Percentiles rank a stretch among this genome's conserved stretches.
These are phyloP conservation scores for Halichondria panicea DNA, from an alignment of 37 sponge, comb jelly and placozoan genomes.

Conservation along the genomic window DNA sequence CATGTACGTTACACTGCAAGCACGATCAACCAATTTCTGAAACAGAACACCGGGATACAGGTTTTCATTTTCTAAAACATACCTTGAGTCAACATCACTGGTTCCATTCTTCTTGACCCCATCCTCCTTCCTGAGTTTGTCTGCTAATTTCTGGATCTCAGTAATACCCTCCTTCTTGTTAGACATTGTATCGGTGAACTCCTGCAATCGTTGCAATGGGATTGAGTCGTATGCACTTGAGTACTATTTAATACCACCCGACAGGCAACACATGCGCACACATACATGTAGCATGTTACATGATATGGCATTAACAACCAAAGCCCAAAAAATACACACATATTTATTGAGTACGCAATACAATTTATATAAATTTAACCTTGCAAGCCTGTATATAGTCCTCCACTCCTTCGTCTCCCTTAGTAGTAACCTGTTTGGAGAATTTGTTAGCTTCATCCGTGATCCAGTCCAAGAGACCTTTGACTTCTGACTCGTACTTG, in stretches of 20 bases:
- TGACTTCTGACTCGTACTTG: constrained; percentile 48
- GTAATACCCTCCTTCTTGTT: constrained; percentile 25
- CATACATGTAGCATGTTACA: background rate
- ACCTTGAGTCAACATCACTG: constrained; percentile 66
- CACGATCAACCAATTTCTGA: background rate
- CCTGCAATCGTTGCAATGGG: too few relatives aligned
- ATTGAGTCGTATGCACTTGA: too few relatives aligned
- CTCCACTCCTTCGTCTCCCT: constrained; percentile 64
- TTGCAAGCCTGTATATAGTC: constrained; percentile 67
- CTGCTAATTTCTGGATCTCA: constrained; percentile 26
- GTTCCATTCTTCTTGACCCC: constrained; percentile 75
- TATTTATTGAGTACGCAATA: background rate
- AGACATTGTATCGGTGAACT: constrained; percentile 35
- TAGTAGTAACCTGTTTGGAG: constrained; percentile 46
- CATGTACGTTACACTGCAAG: background rate
- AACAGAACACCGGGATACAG: background rate
- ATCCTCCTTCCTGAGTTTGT: constrained; percentile 36
- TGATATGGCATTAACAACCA: background rate
- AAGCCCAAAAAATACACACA: background rate
- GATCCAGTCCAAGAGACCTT: constrained; percentile 64
- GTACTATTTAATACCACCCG: too few relatives aligned
- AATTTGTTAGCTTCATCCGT: constrained; percentile 55
- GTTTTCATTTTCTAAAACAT: background rate
- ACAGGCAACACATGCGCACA: background rate
- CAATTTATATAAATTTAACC: constrained; percentile 17